Conservation (phyloP, 2,113 vertebrate species). For the Heloderma charlesbogerti region DNA sequence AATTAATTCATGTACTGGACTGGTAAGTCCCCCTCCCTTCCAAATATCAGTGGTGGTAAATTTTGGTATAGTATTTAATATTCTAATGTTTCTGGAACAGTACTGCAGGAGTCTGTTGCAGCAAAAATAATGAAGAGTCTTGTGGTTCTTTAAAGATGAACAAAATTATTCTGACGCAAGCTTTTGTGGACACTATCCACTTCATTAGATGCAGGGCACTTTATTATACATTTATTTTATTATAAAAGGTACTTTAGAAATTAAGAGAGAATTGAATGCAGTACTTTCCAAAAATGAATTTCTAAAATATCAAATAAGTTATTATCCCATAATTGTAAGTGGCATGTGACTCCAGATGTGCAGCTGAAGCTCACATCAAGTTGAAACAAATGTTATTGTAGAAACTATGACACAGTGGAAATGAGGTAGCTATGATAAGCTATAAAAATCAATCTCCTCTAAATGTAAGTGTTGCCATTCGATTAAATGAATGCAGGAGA, state of each 20-base stretch:
- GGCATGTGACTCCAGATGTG: neutral
- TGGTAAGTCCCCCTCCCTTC: too few species aligned
- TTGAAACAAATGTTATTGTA: constrained; percentile 22
- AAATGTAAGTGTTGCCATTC: neutral
- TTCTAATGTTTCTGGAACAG: too few species aligned
- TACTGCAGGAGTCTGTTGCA: too few species aligned
- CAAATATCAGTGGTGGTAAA: neutral
- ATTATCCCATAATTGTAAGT: neutral
- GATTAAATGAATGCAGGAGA: neutral
- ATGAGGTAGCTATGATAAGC: neutral
- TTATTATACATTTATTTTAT: neutral
- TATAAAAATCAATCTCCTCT: constrained; percentile 5
- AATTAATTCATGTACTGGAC: neutral
- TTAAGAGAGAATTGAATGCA: neutral
- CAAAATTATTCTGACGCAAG: too few species aligned
- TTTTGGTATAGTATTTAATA: neutral
- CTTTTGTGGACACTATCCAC: too few species aligned
- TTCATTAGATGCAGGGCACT: too few species aligned
- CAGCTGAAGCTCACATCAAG: neutral
- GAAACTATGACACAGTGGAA: neutral
- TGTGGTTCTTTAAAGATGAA: too few species aligned
- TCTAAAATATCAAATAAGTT: neutral
- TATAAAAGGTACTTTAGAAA: neutral
- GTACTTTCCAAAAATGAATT: neutral
- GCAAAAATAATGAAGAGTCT: too few species aligned